Percentiles rank a stretch among this genome's conserved stretches.
Evolutionary conservation across 2,797 vertebrate genomes (phyloP).

Genomic region (Decapterus maruadsi): DNA sequence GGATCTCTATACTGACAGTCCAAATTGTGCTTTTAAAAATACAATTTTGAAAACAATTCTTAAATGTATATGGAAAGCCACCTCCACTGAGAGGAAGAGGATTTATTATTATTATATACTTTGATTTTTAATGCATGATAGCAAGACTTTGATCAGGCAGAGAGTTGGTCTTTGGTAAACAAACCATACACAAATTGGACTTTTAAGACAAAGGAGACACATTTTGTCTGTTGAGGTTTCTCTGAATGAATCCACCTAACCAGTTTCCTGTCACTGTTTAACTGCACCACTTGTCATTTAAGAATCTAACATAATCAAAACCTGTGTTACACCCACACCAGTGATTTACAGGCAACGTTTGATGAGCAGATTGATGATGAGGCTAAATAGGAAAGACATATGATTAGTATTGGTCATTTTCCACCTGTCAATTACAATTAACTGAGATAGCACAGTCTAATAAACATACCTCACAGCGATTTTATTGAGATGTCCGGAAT

Average conservation of each 20-base stretch:
- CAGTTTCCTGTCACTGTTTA: neutral
- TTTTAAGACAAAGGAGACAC: neutral
- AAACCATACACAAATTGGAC: neutral
- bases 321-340: neutral
- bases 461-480: neutral
- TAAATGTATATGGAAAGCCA: neutral
- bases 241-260: neutral
- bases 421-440: conserved; percentile 28
- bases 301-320: conserved; percentile 13
- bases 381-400: conserved; percentile 5
- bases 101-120: no score
- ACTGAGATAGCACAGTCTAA: neutral
- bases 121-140: neutral
- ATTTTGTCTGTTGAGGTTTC: neutral
- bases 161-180: neutral
- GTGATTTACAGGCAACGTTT: conserved; percentile 17
- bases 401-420: conserved; percentile 15
- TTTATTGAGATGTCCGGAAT: neutral
- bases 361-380: conserved; percentile 28
- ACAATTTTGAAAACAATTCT: conserved; percentile 7
- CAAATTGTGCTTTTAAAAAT: neutral
- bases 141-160: neutral
- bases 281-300: conserved; percentile 1
- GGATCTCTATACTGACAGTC: no score
- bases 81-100: neutral